These are phyloP conservation scores for Meganola albula DNA, from an alignment of 2,888 invertebrate genomes.

Conservation along the genomic window DNA sequence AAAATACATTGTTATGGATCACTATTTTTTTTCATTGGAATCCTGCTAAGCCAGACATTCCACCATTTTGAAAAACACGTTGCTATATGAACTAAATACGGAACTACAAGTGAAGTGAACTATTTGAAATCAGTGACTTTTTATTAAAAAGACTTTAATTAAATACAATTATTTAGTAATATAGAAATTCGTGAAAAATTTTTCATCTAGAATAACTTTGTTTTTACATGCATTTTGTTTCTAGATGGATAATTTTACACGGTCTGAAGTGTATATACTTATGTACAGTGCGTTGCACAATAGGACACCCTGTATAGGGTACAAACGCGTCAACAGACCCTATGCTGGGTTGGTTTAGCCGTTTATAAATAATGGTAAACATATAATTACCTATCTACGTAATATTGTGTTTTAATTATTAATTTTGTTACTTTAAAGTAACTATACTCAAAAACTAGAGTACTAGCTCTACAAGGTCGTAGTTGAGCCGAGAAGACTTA, in stretches of 20 bases:
- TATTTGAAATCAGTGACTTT: constrained; percentile 36
- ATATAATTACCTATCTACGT: too few species aligned
- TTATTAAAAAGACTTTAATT: constrained; percentile 33
- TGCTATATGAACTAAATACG: constrained; percentile 24
- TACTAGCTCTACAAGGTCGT: too few species aligned
- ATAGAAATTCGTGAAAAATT: constrained; percentile 26
- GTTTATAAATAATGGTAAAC: too few species aligned
- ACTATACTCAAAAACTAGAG: too few species aligned
- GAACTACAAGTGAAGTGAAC: constrained; percentile 48
- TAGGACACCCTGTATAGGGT: constrained; percentile 10
- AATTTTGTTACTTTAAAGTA: constrained; percentile 27
- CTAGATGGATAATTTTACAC: constrained; percentile 14
- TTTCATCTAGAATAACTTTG: constrained; percentile 11
- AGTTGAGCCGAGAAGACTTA: too few species aligned
- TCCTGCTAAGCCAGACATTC: too few species aligned
- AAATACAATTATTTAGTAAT: constrained; percentile 19
- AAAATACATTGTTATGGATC: too few species aligned
- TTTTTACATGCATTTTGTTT: constrained; percentile 13
- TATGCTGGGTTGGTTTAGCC: too few species aligned
- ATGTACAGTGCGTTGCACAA: constrained; percentile 15
- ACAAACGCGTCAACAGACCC: too few species aligned
- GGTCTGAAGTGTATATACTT: constrained; percentile 15
- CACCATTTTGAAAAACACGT: background rate
- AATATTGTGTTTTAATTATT: constrained; percentile 21
- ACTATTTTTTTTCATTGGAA: too few species aligned